These are phyloP conservation scores for Chelonia mydas DNA, from an alignment of 2,797 vertebrate genomes.

Conservation along the genomic window DNA sequence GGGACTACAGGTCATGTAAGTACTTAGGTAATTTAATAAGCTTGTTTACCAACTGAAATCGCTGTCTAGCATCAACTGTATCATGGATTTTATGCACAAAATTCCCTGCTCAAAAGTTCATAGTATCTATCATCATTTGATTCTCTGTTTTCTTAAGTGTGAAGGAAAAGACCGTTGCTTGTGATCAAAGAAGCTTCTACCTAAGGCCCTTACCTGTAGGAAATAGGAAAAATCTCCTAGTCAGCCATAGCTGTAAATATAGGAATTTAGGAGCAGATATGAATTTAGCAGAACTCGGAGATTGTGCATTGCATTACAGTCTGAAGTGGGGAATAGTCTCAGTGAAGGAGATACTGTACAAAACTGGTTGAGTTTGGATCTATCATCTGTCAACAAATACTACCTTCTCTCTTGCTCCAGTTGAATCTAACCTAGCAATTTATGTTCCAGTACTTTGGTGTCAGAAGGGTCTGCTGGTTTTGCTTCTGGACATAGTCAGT, in stretches of 20 bases:
- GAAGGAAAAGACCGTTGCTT: neutral
- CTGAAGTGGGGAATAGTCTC: neutral
- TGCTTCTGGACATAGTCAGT: neutral
- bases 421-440: neutral
- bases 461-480: neutral
- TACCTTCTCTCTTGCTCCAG: neutral
- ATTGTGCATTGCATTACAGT: neutral
- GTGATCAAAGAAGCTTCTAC: neutral
- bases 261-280: neutral
- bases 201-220: neutral
- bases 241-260: neutral
- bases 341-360: neutral
- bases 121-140: neutral
- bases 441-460: neutral
- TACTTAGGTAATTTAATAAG: conserved; percentile 10
- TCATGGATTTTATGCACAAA: neutral
- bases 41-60: neutral
- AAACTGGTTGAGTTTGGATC: too few relatives aligned
- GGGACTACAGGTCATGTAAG: neutral
- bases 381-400: neutral
- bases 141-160: neutral
- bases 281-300: neutral
- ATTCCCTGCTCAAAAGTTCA: neutral
- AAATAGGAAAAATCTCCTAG: neutral
- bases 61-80: neutral